These are phyloP conservation scores for Pentamera pediparva DNA, from an alignment of 53 echinoderm and acorn worm genomes.

Conservation along the genomic window DNA sequence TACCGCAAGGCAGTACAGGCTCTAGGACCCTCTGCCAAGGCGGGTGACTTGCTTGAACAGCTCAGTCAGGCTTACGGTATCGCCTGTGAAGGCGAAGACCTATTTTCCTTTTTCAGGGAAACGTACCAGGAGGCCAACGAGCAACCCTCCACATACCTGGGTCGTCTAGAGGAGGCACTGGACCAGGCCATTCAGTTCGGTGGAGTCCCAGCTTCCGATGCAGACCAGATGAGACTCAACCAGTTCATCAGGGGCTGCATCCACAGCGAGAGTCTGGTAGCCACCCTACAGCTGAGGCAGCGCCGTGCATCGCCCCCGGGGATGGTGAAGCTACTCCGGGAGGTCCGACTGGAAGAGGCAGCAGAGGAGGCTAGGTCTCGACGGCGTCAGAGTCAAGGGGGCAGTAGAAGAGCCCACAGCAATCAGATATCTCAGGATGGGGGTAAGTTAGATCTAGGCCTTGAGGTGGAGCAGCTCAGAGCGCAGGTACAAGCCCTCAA, in stretches of 20 bases:
- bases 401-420: neutral
- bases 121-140: slow-evolving; percentile 26
- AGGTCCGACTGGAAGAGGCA: neutral
- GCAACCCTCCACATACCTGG: slow-evolving; percentile 20
- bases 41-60: slow-evolving; percentile 16
- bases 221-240: slow-evolving; percentile 26
- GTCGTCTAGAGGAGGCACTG: slow-evolving; percentile 25
- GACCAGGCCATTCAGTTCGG: slow-evolving; percentile 32
- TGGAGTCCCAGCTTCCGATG: slow-evolving; percentile 2
- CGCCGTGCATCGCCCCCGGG: neutral
- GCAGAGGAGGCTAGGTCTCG: neutral
- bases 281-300: neutral
- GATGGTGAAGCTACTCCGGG: neutral
- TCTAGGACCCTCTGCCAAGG: neutral
- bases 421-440: neutral
- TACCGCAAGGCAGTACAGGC: slow-evolving; percentile 25
- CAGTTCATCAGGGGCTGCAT: slow-evolving; percentile 45
- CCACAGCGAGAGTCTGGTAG: slow-evolving; percentile 14
- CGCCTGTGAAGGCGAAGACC: slow-evolving; percentile 41
- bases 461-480: neutral
- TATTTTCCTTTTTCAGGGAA: slow-evolving; percentile 33
- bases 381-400: neutral
- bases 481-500: neutral
- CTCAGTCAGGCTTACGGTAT: slow-evolving; percentile 32
- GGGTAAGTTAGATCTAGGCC: neutral